Evolutionary conservation across 2,797 vertebrate species (phyloP), one percentile per base, ranked within the genome.

Genomic region (Mus minutoides): DNA sequence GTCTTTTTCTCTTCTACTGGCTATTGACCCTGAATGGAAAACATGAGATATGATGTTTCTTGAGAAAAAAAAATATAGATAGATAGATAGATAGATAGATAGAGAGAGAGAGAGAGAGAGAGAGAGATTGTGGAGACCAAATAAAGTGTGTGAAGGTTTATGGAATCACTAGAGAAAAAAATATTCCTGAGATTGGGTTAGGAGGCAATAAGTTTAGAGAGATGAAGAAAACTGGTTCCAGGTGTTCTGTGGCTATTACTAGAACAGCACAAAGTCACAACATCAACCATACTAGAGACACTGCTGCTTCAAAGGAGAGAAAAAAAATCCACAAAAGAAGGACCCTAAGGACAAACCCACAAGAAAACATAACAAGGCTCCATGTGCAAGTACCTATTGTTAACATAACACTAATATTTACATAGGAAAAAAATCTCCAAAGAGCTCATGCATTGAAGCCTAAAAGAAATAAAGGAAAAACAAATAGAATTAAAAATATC

Each of bases 241-340:
- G 89, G n/a, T 92, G 26, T 43, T 14, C 46, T 71, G 16, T 11
- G 3, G 34, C 6, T 91, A 17, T 86, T 43, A 40, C 16, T 26
- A 78, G n/a, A 79, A 86, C 8, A 89, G 62, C 4, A 37, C 13
- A 40, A 69, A 91, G 19, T 78, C 40, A 62, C 37, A 52, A 84
- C 56, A 78, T 3, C 8, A 67, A 8, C 21, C 16, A 21, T 21
- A 7, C 3, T 22, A 29, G 24, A 90, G 11, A 85, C 10, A 46
- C 64, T 40, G 88, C 9, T 49, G 1, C 58, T 54, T 84, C 31
- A 80, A 82, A 92, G 13, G 54, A 80, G 17, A 83, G 19, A 78
- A 90, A 89, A 89, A 92, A 89, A 86, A n/a, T 6, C 2, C 7
- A 43, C 31, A 62, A 96, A 29, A 58, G 16, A 90, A 95, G 62